Evolutionary conservation across 2,888 invertebrate species (phyloP).

Genomic region (Cantharis flavilabris): DNA sequence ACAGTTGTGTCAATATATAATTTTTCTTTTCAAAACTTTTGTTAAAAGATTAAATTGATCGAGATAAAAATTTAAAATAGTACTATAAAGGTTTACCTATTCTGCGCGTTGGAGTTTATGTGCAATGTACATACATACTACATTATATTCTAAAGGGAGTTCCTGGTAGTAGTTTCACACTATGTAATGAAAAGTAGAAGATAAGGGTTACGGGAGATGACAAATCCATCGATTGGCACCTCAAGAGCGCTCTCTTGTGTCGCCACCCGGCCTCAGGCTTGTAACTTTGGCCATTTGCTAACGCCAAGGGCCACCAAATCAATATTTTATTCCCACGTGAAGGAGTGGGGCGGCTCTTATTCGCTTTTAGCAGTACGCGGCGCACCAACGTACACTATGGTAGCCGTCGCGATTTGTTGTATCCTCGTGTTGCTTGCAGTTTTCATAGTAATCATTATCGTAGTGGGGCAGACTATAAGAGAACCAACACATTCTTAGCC

Average conservation of each 20-base stretch:
- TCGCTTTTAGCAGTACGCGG: conserved; percentile 35
- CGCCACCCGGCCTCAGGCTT: conserved; percentile 35
- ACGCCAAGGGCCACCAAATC: conserved; percentile 49
- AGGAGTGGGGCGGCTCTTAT: conserved; percentile 51
- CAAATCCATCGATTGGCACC: conserved; percentile 32
- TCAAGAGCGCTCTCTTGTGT: conserved; percentile 32
- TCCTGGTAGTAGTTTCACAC: conserved; percentile 29
- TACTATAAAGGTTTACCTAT: background rate
- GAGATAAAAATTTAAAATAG: background rate
- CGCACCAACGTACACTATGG: conserved; percentile 61
- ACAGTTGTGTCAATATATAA: no score
- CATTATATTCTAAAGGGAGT: conserved; percentile 12
- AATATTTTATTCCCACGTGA: conserved; percentile 53
- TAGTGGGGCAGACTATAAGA: conserved; percentile 77
- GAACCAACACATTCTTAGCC: conserved; percentile 50
- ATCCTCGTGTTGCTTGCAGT: conserved; percentile 79
- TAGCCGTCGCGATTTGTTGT: conserved; percentile 83
- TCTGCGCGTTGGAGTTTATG: background rate
- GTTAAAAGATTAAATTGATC: no score
- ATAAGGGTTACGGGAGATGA: conserved; percentile 21
- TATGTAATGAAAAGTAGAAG: conserved; percentile 24
- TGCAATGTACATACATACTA: no score
- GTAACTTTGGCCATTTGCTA: conserved; percentile 44
- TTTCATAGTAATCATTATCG: conserved; percentile 81
- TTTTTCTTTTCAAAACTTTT: no score